phyloP scores from a whole-genome alignment of 2,113 vertebrate species.

The Colius striatus region DNA sequence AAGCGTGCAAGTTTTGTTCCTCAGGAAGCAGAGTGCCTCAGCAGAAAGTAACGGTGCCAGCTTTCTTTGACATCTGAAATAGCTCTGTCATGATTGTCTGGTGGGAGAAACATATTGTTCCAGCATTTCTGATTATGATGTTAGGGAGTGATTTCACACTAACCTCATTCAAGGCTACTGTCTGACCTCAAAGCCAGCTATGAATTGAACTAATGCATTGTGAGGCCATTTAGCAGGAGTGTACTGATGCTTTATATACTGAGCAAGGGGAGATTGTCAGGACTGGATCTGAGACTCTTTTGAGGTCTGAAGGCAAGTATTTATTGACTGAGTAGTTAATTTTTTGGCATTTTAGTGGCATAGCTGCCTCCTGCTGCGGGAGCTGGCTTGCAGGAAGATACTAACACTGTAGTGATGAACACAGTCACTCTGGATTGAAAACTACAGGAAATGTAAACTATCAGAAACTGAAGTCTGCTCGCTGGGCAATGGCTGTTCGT shows the following conservation, averaged over 20 bases:
- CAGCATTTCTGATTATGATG: constrained; percentile 80
- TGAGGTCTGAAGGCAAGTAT: background rate
- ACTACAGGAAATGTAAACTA: background rate
- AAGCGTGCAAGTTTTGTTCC: background rate
- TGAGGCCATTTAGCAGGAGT: background rate
- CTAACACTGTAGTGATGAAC: background rate
- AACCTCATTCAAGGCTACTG: constrained; percentile 84
- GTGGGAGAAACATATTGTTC: constrained; percentile 88
- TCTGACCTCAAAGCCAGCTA: constrained; percentile 63
- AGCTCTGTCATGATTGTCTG: constrained; percentile 73
- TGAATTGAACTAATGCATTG: background rate
- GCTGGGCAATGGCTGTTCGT: background rate
- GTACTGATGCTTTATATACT: background rate
- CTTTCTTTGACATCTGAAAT: constrained; percentile 70
- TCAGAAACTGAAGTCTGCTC: background rate
- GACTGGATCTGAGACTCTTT: background rate
- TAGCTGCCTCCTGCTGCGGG: background rate
- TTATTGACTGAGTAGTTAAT: background rate
- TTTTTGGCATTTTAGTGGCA: background rate
- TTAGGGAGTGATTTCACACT: constrained; percentile 78
- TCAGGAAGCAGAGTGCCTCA: background rate
- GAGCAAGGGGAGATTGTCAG: background rate
- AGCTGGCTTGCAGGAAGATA: background rate
- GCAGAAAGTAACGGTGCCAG: constrained; percentile 40
- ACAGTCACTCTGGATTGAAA: background rate